Base-by-base conservation (phyloP, 2,797 vertebrate genomes). In the Cuculus canorus region DNA sequence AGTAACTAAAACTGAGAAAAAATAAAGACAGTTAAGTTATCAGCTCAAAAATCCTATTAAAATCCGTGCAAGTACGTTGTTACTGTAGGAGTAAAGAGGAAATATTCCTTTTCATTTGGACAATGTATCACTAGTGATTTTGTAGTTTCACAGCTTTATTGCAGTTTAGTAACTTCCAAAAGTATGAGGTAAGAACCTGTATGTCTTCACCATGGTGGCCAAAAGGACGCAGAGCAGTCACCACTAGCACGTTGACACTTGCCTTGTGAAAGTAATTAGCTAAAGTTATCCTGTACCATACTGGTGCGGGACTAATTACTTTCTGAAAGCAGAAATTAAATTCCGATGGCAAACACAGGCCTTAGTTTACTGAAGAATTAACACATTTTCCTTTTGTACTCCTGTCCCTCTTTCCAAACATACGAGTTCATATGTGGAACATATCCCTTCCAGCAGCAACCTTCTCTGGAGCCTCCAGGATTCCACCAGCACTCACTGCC, bases 341-440 rank as follows among this genome's bases (percentile, higher is more conserved):
- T 79, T 79, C 17, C 9, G 27, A 1, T 23, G 5, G 16, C 17
- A 54, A 92, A 37, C 13, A 64, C 10, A 47, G 19, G 2, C 9
- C 12, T 87, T 19, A 35, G 11, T 75, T 73, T 50, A 14, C 2
- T 47, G 27, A 12, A 77, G 9, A 70, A 66, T 17, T 6, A 48
- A 21, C 10, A 47, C 0, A 0, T 64, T 82, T 77, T 82, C 33
- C 10, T 17, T 56, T 16, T 25, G 16, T n/a, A 18, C 8, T 72
- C n/a, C 37, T 5, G 1, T n/a, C 12, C 33, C 10, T 23, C 28
- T 60, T 53, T 48, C 47, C 23, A 7, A 2, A 17, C 9, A 7
- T 14, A 13, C 0, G 0, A 64, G 17, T 45, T 57, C 12, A 9
- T n/a, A 17, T 8, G 9, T 8, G 22, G 35, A 90, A 28, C 11